Evolutionary conservation across 1,140 invertebrate genomes (phyloP), one percentile per base, ranked within the genome.

Genomic region (Lanistes nyassanus): DNA sequence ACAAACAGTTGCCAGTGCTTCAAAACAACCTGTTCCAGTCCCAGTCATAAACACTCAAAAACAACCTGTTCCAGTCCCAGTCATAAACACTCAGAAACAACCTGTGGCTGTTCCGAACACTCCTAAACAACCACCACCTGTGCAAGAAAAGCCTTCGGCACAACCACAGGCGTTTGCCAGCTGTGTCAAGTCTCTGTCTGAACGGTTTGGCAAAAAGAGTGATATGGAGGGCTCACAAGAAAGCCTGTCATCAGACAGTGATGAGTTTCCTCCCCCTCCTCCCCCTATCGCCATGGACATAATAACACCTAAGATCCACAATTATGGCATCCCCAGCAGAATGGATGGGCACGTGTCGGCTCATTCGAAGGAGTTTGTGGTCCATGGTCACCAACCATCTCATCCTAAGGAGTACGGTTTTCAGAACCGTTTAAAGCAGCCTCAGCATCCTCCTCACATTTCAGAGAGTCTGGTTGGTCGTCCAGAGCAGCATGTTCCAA

Each of bases 221-320:
- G 83, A 85, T 16, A 66, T 58, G 29, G 76, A 68, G 62, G 77
- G 77, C 73, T 71, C 81, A 55, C 80, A 83, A 51, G 76, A 77
- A n/a, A 80, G 77, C 67, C 71, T 76, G 29, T 81, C 81, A 29
- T 86, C 85, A 47, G 84, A 87, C 74, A 84, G 86, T 2, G 89
- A 90, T 67, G 90, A 90, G 31, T 89, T 90, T 71, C 88, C 89
- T 68, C 90, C 90, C 37, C 89, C 89, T 4, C 89, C 90, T 55
- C 87, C 90, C 39, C 90, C 90, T 19, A 84, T 90, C 47, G 86
- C 87, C 39, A 87, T 87, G 83, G 85, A 88, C 70, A 84, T 87
- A 70, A 86, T 86, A 47, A 85, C 85, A 42, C 86, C 86, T 29
- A 86, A 86, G 75, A 84, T 86, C 76, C 84, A 84, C 75, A 87